Percentiles rank a stretch among this genome's conserved stretches.
phyloP scores from a whole-genome alignment of 2,797 vertebrate genomes.

The Diplodus sargus region DNA sequence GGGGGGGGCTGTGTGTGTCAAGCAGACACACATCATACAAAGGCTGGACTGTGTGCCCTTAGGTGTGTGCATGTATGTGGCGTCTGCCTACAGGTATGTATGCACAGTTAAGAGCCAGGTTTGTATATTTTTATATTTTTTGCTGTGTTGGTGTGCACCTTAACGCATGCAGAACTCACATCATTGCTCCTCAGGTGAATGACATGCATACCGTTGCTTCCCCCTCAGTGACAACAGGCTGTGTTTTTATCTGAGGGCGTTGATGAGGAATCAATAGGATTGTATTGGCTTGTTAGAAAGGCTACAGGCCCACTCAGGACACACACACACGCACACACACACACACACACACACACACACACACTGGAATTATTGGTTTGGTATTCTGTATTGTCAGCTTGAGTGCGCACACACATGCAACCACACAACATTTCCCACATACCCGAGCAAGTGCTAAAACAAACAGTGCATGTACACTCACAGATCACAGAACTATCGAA shows the following conservation, averaged over 20 bases:
- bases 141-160: slow-evolving; percentile 38
- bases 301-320: slow-evolving; percentile 39
- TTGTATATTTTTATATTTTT: slow-evolving; percentile 38
- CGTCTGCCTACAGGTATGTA: slow-evolving; percentile 52
- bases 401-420: slow-evolving; percentile 36
- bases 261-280: slow-evolving; percentile 79
- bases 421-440: slow-evolving; percentile 46
- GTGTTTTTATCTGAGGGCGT: slow-evolving; percentile 70
- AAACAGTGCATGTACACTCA: slow-evolving; percentile 17
- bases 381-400: slow-evolving; percentile 69
- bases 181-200: slow-evolving; percentile 60
- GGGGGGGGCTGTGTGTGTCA: slow-evolving; percentile 40
- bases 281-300: slow-evolving; percentile 73
- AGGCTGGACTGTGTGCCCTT: slow-evolving; percentile 53
- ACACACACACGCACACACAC: not conserved
- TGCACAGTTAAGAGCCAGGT: slow-evolving; percentile 23
- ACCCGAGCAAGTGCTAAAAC: slow-evolving; percentile 43
- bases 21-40: slow-evolving; percentile 65
- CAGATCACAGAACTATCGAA: slow-evolving; percentile 32
- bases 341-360: slow-evolving; percentile 19
- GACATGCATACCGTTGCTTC: slow-evolving; percentile 42
- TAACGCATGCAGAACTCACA: slow-evolving; percentile 36
- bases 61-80: slow-evolving; percentile 53
- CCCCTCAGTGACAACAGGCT: slow-evolving; percentile 56
- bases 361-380: slow-evolving; percentile 33